Percentiles rank a stretch among this genome's conserved stretches.
phyloP scores from a whole-genome alignment of 2,888 invertebrate genomes.

The Tachina fera region DNA sequence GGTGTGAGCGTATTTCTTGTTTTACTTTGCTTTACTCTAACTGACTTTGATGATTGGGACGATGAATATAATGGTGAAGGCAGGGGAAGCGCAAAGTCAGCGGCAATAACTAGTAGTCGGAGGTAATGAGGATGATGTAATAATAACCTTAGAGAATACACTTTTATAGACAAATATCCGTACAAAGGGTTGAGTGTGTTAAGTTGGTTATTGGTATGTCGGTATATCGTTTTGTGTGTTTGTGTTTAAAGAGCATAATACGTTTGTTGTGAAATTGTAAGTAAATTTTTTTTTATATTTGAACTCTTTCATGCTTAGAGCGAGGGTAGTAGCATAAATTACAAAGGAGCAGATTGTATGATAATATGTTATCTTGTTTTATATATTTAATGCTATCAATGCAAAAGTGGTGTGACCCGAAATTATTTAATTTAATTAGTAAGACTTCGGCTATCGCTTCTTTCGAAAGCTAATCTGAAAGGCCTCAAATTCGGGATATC shows the following conservation, averaged over 20 bases:
- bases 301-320: not conserved
- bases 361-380: too few species aligned
- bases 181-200: constrained; percentile 43
- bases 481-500: too few species aligned
- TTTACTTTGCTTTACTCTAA: constrained; percentile 5
- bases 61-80: constrained; percentile 4
- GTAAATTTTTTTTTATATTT: constrained; percentile 13
- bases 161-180: constrained; percentile 34
- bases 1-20: constrained; percentile 50
- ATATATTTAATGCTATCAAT: too few species aligned
- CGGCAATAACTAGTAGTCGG: not conserved
- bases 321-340: constrained; percentile 27
- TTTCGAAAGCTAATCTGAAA: too few species aligned
- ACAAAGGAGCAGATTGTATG: not conserved
- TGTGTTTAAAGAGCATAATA: constrained; percentile 24
- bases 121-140: constrained; percentile 57
- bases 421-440: too few species aligned
- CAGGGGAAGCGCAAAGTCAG: not conserved
- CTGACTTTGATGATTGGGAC: constrained; percentile 52
- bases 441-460: too few species aligned
- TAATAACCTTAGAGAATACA: constrained; percentile 57
- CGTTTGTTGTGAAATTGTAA: constrained; percentile 37
- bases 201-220: not conserved
- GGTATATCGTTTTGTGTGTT: constrained; percentile 18
- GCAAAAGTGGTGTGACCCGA: too few species aligned